Evolutionary conservation across 2,113 vertebrate species (phyloP).

Genomic region (Chlamydotis undulata): DNA sequence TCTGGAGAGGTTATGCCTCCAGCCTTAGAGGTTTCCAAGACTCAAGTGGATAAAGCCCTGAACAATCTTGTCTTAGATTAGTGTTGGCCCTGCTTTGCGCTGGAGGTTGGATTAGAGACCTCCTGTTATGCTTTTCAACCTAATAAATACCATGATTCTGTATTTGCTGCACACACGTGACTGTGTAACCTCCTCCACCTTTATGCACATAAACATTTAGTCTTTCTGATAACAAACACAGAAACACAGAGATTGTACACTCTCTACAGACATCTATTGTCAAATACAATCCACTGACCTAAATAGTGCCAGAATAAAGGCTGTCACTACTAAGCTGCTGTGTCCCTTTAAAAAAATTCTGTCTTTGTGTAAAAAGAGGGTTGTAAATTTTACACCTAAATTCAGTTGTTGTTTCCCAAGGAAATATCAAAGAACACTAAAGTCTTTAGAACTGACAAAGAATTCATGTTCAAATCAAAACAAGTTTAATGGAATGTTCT

Average conservation of each 20-base stretch:
- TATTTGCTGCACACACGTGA: neutral
- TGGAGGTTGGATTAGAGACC: neutral
- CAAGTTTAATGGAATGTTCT: neutral
- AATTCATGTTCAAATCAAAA: neutral
- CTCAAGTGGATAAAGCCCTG: neutral
- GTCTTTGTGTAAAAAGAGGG: neutral
- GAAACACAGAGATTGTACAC: neutral
- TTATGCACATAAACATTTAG: neutral
- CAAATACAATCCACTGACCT: slow-evolving; percentile 11
- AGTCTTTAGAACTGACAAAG: neutral
- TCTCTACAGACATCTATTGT: neutral
- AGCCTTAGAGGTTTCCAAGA: neutral
- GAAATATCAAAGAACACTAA: neutral
- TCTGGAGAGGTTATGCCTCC: neutral
- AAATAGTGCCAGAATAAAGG: neutral
- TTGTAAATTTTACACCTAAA: neutral
- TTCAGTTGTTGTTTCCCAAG: neutral
- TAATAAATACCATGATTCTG: neutral
- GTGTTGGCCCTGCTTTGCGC: neutral
- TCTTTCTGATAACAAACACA: neutral
- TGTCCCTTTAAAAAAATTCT: neutral
- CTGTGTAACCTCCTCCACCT: neutral
- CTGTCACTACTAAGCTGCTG: neutral
- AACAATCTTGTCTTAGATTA: neutral
- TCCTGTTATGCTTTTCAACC: neutral